Evolutionary conservation across 2,888 invertebrate species (phyloP).

Genomic region (Hirtodrosophila histrioides): DNA sequence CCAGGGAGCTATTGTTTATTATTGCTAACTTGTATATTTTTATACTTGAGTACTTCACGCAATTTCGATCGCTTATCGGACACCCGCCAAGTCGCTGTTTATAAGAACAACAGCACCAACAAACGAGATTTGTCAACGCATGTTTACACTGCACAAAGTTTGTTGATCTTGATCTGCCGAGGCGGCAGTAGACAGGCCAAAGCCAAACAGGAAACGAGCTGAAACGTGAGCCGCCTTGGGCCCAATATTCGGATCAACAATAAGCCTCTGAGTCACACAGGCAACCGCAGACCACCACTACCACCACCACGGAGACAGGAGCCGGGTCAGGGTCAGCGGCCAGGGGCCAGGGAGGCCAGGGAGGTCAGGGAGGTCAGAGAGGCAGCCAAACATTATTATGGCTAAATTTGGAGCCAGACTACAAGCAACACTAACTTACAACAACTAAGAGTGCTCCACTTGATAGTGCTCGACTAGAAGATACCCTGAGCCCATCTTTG

Average conservation of each 20-base stretch:
- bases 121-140: constrained; percentile 57
- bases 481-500: no score
- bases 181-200: constrained; percentile 12
- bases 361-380: background rate
- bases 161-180: constrained; percentile 59
- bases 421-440: background rate
- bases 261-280: constrained; percentile 30
- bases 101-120: constrained; percentile 24
- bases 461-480: no score
- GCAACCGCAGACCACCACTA: constrained; percentile 25
- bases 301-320: constrained; percentile 31
- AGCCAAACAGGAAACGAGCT: constrained; percentile 45
- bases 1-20: constrained; percentile 42
- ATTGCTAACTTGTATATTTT: constrained; percentile 30
- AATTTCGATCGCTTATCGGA: constrained; percentile 59
- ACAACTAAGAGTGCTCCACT: background rate
- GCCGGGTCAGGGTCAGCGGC: constrained; percentile 56
- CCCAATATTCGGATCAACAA: constrained; percentile 14
- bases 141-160: constrained; percentile 58
- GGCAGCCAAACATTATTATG: constrained; percentile 26
- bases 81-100: constrained; percentile 45
- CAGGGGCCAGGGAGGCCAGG: constrained; percentile 16
- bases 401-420: constrained; percentile 39
- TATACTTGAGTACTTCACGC: constrained; percentile 8
- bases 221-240: constrained; percentile 56